Percentiles rank a stretch among this genome's conserved stretches.
These are phyloP conservation scores for Rugalucina vietnamica DNA, from an alignment of 2,888 invertebrate genomes.

Conservation along the genomic window DNA sequence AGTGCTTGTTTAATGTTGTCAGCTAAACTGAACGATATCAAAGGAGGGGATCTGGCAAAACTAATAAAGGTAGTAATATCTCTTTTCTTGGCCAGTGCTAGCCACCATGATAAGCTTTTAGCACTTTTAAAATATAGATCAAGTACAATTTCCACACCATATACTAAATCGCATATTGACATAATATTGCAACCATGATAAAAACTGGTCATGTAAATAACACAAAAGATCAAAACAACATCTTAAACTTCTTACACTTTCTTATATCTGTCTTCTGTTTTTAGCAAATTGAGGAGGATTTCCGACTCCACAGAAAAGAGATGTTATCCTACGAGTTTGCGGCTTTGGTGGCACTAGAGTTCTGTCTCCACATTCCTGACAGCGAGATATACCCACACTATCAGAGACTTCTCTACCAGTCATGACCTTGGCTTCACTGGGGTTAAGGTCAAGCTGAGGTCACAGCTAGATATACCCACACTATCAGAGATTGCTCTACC, in stretches of 20 bases:
- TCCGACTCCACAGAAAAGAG: slow-evolving; percentile 95
- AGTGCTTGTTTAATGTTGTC: slow-evolving; percentile 97
- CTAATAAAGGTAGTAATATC: slow-evolving; percentile 92
- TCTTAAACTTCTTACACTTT: too few relatives aligned
- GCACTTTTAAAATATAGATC: too few relatives aligned
- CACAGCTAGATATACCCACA: slow-evolving; percentile 96
- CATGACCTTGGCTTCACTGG: slow-evolving; percentile 86
- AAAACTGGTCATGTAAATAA: too few relatives aligned
- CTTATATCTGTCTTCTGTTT: too few relatives aligned
- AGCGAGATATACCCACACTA: slow-evolving; percentile 97
- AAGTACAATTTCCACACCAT: too few relatives aligned
- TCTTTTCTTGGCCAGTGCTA: too few relatives aligned
- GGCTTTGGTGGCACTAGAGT: slow-evolving; percentile 96
- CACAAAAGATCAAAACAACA: too few relatives aligned
- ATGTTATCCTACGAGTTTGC: slow-evolving; percentile 96
- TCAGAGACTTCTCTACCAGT: slow-evolving; percentile 96
- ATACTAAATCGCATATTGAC: too few relatives aligned
- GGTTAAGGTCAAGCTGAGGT: background rate
- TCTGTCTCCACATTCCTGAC: slow-evolving; percentile 95
- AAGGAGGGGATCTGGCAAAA: slow-evolving; percentile 93
- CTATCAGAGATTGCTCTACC: slow-evolving; percentile 96
- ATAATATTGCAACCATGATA: too few relatives aligned
- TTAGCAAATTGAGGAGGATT: slow-evolving; percentile 95
- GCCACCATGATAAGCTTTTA: too few relatives aligned
- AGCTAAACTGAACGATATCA: slow-evolving; percentile 98